Percentiles rank a stretch among this genome's conserved stretches.
Evolutionary conservation across 2,888 invertebrate species (phyloP).

Genomic region (Pantelozetes paolii): DNA sequence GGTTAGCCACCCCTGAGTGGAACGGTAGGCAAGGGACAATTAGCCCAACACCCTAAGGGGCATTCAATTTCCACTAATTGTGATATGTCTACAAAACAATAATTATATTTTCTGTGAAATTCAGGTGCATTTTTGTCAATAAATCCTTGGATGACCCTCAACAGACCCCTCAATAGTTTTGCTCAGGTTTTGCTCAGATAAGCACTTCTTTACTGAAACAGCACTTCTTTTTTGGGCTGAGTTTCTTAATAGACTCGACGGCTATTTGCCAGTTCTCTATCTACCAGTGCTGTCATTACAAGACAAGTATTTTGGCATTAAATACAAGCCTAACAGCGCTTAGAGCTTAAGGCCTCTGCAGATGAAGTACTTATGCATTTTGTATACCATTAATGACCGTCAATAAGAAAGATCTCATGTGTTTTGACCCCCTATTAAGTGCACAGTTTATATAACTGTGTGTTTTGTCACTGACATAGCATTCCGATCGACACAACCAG

Average conservation of each 20-base stretch:
- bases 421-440: not conserved
- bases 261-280: not conserved
- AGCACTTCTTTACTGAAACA: no score
- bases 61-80: no score
- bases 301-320: slow-evolving; percentile 15
- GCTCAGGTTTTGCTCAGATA: no score
- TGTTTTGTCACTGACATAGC: not conserved
- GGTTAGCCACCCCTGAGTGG: no score
- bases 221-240: not conserved
- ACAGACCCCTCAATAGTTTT: no score
- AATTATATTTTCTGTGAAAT: no score
- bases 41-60: no score
- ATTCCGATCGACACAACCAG: not conserved
- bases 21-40: no score
- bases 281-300: not conserved
- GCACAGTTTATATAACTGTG: not conserved
- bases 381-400: slow-evolving; percentile 2
- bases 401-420: not conserved
- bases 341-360: not conserved
- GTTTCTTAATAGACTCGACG: not conserved
- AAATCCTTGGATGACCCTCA: no score
- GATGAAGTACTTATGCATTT: not conserved
- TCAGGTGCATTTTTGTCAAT: no score
- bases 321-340: no score
- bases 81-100: no score